Evolutionary conservation across 2,113 vertebrate genomes (phyloP).

Genomic region (Halichoerus grypus): DNA sequence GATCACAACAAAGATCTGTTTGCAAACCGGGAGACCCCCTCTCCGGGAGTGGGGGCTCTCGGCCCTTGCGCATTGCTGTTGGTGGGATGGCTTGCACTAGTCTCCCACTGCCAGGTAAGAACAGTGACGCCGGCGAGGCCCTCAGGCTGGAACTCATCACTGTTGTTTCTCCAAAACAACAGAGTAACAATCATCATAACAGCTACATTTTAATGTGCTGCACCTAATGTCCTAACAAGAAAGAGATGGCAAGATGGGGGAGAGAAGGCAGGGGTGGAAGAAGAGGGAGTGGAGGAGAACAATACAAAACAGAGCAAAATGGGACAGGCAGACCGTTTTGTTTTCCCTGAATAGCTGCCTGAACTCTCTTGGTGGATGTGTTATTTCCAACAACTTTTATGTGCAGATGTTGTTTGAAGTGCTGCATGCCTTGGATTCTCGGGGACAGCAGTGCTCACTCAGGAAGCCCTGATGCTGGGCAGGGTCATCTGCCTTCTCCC

Average conservation of each 20-base stretch:
- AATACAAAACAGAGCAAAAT: not conserved
- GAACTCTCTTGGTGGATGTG: not conserved
- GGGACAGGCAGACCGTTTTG: not conserved
- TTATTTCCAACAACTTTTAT: not conserved
- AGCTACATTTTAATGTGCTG: not conserved
- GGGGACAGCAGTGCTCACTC: not conserved
- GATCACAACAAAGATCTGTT: not conserved
- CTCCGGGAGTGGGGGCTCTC: no score
- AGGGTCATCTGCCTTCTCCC: not conserved
- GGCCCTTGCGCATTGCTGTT: not conserved
- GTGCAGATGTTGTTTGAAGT: not conserved
- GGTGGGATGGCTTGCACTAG: not conserved
- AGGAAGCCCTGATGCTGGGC: not conserved
- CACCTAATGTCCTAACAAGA: not conserved
- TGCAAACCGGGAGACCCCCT: not conserved
- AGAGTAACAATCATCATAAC: not conserved
- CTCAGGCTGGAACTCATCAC: not conserved
- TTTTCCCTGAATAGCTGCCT: not conserved
- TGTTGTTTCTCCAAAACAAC: not conserved
- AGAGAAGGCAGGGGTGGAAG: not conserved
- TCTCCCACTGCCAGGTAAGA: not conserved
- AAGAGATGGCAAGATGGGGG: no score
- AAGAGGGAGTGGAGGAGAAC: fast-evolving
- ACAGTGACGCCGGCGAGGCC: not conserved
- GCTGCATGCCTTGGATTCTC: fast-evolving